phyloP scores from a whole-genome alignment of 2,113 vertebrate genomes.

The Pluvianellus socialis region DNA sequence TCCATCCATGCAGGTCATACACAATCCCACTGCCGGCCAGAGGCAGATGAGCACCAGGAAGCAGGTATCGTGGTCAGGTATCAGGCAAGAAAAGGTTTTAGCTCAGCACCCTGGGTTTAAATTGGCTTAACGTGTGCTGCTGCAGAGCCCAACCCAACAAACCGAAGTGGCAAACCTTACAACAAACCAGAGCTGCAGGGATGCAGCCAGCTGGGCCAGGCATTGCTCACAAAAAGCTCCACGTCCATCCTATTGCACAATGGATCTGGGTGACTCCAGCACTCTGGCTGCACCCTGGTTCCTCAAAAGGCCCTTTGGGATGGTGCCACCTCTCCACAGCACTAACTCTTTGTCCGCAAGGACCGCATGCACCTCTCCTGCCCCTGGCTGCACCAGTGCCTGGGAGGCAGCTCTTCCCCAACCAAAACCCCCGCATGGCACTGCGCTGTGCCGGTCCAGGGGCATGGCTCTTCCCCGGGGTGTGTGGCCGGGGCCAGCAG shows the following conservation, averaged over 20 bases:
- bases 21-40: neutral
- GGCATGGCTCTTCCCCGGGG: neutral
- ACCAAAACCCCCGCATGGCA: neutral
- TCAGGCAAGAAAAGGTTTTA: neutral
- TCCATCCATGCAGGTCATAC: rapidly evolving
- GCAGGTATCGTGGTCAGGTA: rapidly evolving
- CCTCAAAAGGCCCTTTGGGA: neutral
- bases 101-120: neutral
- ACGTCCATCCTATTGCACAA: neutral
- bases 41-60: neutral
- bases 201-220: neutral
- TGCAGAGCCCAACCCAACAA: neutral
- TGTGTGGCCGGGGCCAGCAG: neutral
- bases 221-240: neutral
- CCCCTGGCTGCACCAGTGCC: neutral
- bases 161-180: neutral
- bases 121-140: neutral
- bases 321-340: neutral
- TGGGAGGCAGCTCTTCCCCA: neutral
- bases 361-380: neutral
- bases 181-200: neutral
- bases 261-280: neutral
- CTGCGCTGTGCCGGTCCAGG: neutral
- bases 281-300: neutral
- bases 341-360: neutral